phyloP scores from a whole-genome alignment of 2,113 vertebrate genomes.

The Calyptommatus sinebrachiatus region DNA sequence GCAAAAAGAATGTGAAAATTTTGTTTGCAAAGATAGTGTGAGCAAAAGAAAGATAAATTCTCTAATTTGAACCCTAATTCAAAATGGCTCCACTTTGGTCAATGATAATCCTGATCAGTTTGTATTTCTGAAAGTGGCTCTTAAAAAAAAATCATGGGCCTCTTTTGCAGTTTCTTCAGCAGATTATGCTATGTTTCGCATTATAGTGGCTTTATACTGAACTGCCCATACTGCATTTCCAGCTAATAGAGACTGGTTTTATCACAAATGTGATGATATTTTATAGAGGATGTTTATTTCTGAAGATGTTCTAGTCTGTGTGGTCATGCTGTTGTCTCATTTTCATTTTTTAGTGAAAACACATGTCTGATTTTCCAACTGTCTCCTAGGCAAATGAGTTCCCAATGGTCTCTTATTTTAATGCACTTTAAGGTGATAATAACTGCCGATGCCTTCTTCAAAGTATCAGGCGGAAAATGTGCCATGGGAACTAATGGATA shows the following conservation, averaged over 20 bases:
- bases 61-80: too few species aligned
- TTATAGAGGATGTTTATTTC: neutral
- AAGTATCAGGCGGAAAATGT: neutral
- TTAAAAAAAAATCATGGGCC: neutral
- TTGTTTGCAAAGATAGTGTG: too few species aligned
- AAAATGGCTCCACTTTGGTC: too few species aligned
- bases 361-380: conserved; percentile 20
- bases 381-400: conserved; percentile 29
- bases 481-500: neutral
- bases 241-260: conserved; percentile 11
- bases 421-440: neutral
- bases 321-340: conserved; percentile 10
- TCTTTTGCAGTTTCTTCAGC: conserved; percentile 1
- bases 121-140: too few species aligned
- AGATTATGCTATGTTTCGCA: conserved; percentile 2
- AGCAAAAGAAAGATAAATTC: too few species aligned
- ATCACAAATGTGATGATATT: conserved; percentile 29
- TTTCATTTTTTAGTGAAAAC: conserved; percentile 24
- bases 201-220: conserved; percentile 1
- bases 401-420: conserved; percentile 12
- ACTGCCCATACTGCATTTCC: conserved; percentile 25
- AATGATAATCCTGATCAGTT: too few species aligned
- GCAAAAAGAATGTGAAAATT: too few species aligned
- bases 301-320: neutral
- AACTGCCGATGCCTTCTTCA: conserved; percentile 1